These are phyloP conservation scores for Ceratina calcarata DNA, from an alignment of 1,140 invertebrate genomes.

Conservation along the genomic window DNA sequence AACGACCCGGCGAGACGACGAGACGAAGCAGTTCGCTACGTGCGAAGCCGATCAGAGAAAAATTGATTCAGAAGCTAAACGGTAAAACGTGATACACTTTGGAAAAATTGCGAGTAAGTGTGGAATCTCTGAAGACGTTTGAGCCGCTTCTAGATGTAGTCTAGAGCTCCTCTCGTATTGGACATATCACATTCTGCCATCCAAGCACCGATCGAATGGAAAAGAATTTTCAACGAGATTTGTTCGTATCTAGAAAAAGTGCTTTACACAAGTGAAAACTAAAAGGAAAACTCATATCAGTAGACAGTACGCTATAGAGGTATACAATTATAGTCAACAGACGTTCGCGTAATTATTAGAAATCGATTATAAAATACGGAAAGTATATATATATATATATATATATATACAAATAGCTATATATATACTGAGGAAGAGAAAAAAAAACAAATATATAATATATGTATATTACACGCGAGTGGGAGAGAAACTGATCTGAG, in stretches of 20 bases:
- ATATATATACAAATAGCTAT: slow-evolving; percentile 54
- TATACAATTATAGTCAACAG: slow-evolving; percentile 47
- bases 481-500: neutral
- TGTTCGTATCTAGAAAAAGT: slow-evolving; percentile 72
- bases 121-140: too few species aligned
- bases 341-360: slow-evolving; percentile 57
- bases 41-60: neutral
- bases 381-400: slow-evolving; percentile 58
- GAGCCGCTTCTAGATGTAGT: too few species aligned
- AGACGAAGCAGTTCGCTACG: too few species aligned
- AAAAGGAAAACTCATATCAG: slow-evolving; percentile 72
- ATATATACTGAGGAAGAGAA: slow-evolving; percentile 49
- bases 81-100: too few species aligned
- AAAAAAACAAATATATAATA: slow-evolving; percentile 49
- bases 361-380: slow-evolving; percentile 47
- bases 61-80: neutral
- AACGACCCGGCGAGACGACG: too few species aligned
- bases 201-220: too few species aligned
- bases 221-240: neutral
- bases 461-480: slow-evolving; percentile 30
- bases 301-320: slow-evolving; percentile 72
- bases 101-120: too few species aligned
- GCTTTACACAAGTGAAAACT: slow-evolving; percentile 77
- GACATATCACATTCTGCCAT: too few species aligned
- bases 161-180: too few species aligned